Evolutionary conservation across 2,888 invertebrate genomes (phyloP).

Genomic region (Podabrus alpinus): DNA sequence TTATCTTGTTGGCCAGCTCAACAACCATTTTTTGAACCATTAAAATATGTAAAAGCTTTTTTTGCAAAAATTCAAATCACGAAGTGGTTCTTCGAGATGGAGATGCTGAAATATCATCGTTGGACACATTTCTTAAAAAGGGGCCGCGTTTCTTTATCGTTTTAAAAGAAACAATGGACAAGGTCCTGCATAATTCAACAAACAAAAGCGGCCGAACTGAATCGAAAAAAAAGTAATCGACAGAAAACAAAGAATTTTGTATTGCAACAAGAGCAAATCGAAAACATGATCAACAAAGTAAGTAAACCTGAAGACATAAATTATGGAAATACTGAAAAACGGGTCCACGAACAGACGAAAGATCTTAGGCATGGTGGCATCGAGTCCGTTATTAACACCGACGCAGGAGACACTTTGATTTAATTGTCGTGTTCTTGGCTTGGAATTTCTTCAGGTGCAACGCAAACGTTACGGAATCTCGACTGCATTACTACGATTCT

Average conservation of each 20-base stretch:
- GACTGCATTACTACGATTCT: conserved; percentile 35
- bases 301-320: conserved; percentile 41
- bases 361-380: conserved; percentile 43
- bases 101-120: conserved; percentile 33
- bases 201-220: conserved; percentile 40
- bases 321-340: conserved; percentile 43
- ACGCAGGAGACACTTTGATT: conserved; percentile 50
- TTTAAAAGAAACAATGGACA: conserved; percentile 43
- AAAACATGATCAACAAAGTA: conserved; percentile 7
- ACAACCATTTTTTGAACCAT: neutral
- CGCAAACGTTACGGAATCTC: conserved; percentile 36
- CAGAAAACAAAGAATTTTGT: conserved; percentile 25
- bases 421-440: conserved; percentile 48
- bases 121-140: conserved; percentile 32
- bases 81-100: conserved; percentile 34
- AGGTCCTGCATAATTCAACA: conserved; percentile 39
- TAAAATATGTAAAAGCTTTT: neutral
- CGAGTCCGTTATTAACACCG: conserved; percentile 46
- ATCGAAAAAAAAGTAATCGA: conserved; percentile 35
- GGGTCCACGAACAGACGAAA: conserved; percentile 35
- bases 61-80: conserved; percentile 16
- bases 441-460: conserved; percentile 50
- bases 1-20: neutral
- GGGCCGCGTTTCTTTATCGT: conserved; percentile 37
- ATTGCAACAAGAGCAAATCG: conserved; percentile 13